A percentile compares a stretch with the other conserved stretches of the same genome.
phyloP scores from a whole-genome alignment of 2,113 vertebrate species.

The Parus major region DNA sequence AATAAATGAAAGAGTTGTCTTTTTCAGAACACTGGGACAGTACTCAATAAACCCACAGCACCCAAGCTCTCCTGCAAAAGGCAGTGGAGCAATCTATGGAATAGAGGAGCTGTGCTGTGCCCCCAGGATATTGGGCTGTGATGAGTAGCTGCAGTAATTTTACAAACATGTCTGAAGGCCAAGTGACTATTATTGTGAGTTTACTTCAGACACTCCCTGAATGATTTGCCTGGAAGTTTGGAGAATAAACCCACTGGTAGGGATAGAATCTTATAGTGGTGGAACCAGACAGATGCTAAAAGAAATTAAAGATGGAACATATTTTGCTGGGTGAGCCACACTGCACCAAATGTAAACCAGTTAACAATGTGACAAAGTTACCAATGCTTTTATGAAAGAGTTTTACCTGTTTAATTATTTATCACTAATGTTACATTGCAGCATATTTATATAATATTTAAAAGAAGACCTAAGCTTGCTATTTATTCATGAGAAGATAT shows the following conservation, averaged over 20 bases:
- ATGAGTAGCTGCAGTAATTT: background rate
- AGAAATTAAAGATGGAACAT: background rate
- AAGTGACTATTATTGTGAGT: background rate
- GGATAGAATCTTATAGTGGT: background rate
- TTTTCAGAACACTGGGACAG: background rate
- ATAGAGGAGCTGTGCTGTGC: background rate
- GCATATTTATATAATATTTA: slow-evolving; percentile 42
- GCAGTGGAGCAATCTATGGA: background rate
- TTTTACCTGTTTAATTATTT: slow-evolving; percentile 29
- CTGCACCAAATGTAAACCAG: background rate
- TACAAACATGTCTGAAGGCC: background rate
- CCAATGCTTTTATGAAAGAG: background rate
- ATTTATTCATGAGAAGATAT: slow-evolving; percentile 36
- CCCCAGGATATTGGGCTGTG: background rate
- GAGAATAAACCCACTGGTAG: background rate
- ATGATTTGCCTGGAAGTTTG: background rate
- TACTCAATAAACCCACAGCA: background rate
- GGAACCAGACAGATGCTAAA: background rate
- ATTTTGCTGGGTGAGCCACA: background rate
- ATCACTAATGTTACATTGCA: background rate
- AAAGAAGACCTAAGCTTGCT: slow-evolving; percentile 8
- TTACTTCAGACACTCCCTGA: background rate
- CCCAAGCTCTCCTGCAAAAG: background rate
- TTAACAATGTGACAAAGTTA: background rate
- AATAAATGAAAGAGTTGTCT: background rate